Base-by-base conservation (phyloP, 2,113 vertebrate genomes). In the Oryzias melastigma region DNA sequence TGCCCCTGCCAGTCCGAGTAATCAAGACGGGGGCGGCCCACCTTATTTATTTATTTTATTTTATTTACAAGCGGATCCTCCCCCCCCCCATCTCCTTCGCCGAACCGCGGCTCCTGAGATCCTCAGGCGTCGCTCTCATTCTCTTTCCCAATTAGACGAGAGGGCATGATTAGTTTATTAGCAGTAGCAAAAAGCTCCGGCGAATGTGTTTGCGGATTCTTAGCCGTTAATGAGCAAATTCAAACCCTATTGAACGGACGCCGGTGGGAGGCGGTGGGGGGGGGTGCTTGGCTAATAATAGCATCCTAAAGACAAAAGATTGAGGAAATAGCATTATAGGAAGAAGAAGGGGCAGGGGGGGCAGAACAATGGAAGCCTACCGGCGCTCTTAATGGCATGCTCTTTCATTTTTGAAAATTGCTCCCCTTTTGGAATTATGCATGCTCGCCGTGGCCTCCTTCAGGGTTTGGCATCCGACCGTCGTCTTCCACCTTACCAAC, bases 191-290 rank as follows among this genome's bases (percentile, higher is more conserved):
- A 35, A 88, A 89, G 86, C 89, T 84, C 78, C 61, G 24, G 71
- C 81, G 84, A 91, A 90, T 85, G 88, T 90, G 91, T 89, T 91
- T 90, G 86, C 81, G 82, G 90, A 91, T 90, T 89, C 90, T 90
- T 90, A 87, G 84, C 87, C 82, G 87, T 92, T 92, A 92, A 92
- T 91, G 91, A 93, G 90, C 89, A 88, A 91, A 91, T 89, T 90
- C 85, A 89, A 90, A 88, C 85, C 83, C 87, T 89, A 91, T 89
- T 91, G 89, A 92, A 89, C 55, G 85, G 79, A 81, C 79, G 73
- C 58, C 19, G 58, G 64, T 1, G 64, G 65, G 78, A 25, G 63
- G 65, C 73, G 52, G 62, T 73, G 81, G 83, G 63, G 78, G 75
- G 85, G 86, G 82, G 65, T 82, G 71, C 80, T 83, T 54, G 70